These are phyloP conservation scores for Phyto melanocephala DNA, from an alignment of 2,888 invertebrate species.

Conservation along the genomic window DNA sequence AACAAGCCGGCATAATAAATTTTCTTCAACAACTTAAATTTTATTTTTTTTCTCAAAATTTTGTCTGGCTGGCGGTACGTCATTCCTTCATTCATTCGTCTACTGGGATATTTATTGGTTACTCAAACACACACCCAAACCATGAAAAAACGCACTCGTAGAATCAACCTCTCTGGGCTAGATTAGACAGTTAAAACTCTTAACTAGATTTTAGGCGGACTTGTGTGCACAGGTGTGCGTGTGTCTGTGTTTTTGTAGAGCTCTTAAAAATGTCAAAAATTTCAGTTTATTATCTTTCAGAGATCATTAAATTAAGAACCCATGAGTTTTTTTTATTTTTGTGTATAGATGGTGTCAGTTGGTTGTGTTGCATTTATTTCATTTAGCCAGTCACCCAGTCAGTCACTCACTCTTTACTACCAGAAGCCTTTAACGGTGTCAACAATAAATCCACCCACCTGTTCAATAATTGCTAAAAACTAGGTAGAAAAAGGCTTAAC, in stretches of 20 bases:
- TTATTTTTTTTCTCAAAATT: constrained; percentile 33
- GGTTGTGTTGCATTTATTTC: background rate
- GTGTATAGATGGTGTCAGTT: constrained; percentile 5
- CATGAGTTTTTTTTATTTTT: constrained; percentile 14
- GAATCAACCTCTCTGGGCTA: background rate
- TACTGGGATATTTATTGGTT: constrained; percentile 18
- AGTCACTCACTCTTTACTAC: constrained; percentile 40
- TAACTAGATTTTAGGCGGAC: constrained; percentile 8
- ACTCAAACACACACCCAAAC: constrained; percentile 1
- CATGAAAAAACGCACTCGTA: background rate
- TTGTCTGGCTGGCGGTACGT: constrained; percentile 27
- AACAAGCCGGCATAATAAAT: constrained; percentile 52
- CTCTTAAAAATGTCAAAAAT: constrained; percentile 67
- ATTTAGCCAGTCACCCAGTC: constrained; percentile 4
- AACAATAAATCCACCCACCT: constrained; percentile 69
- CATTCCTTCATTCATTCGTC: constrained; percentile 17
- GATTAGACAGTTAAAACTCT: constrained; percentile 9
- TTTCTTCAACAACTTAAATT: constrained; percentile 27
- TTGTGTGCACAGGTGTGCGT: background rate
- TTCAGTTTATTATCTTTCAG: constrained; percentile 65
- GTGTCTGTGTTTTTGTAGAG: background rate
- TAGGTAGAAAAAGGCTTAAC: constrained; percentile 20
- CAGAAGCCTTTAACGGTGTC: constrained; percentile 68
- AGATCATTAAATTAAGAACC: constrained; percentile 63
- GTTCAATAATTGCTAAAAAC: constrained; percentile 40